Percentiles rank a stretch among this genome's conserved stretches.
These are phyloP conservation scores for Calosoma granatense DNA, from an alignment of 1,140 invertebrate species.

Conservation along the genomic window DNA sequence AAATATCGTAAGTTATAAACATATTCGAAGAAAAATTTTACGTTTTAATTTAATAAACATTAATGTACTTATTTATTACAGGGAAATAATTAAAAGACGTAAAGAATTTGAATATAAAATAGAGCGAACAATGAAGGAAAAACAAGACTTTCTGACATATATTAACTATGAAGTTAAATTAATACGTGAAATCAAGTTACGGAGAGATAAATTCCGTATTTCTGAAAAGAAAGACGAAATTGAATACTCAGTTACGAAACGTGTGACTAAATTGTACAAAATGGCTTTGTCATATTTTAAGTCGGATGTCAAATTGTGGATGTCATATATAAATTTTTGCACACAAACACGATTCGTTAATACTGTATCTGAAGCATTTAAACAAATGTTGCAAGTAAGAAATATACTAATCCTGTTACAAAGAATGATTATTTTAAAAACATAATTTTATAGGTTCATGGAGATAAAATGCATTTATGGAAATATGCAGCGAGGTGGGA, in stretches of 20 bases:
- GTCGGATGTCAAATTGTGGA: conserved; percentile 58
- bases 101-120: conserved; percentile 63
- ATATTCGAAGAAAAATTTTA: conserved; percentile 12
- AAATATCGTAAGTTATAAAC: conserved; percentile 46
- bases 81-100: conserved; percentile 55
- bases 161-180: conserved; percentile 61
- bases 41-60: conserved; percentile 10
- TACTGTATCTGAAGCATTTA: conserved; percentile 34
- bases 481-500: conserved; percentile 62
- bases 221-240: conserved; percentile 51
- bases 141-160: conserved; percentile 62
- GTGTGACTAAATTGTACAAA: conserved; percentile 54
- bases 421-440: conserved; percentile 7
- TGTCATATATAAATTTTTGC: conserved; percentile 62
- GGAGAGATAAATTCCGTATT: conserved; percentile 44
- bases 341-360: conserved; percentile 45
- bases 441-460: conserved; percentile 52
- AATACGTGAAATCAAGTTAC: conserved; percentile 50
- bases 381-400: conserved; percentile 35
- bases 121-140: conserved; percentile 50
- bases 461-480: conserved; percentile 63
- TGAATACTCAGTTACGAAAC: conserved; percentile 50
- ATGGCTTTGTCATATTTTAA: conserved; percentile 49
- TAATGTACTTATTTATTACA: conserved; percentile 32
- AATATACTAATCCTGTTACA: too few relatives aligned